phyloP scores from a whole-genome alignment of 2,888 invertebrate genomes.

The Erebia ligea region DNA sequence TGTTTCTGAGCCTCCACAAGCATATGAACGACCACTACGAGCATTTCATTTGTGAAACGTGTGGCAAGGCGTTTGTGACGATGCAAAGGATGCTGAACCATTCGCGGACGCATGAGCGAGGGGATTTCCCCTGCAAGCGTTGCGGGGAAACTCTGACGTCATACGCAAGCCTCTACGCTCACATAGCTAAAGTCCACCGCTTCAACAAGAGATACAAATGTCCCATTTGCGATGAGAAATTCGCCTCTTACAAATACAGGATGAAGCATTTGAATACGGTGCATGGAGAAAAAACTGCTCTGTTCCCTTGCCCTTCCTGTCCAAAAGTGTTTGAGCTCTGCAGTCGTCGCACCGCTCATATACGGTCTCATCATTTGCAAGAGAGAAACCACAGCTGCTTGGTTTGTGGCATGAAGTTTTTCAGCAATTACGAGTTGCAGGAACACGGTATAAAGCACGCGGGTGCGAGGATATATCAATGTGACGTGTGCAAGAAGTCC shows the following conservation, averaged over 20 bases:
- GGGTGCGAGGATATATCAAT: conserved; percentile 79
- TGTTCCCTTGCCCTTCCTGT: conserved; percentile 72
- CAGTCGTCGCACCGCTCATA: conserved; percentile 71
- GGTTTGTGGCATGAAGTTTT: conserved; percentile 80
- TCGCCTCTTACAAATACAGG: conserved; percentile 71
- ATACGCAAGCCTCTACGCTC: conserved; percentile 65
- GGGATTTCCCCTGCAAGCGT: conserved; percentile 69
- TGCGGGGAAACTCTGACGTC: conserved; percentile 65
- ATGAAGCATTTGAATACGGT: conserved; percentile 67
- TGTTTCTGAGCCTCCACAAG: conserved; percentile 73
- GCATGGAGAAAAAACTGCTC: conserved; percentile 70
- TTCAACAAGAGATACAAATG: conserved; percentile 75
- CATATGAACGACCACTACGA: conserved; percentile 79
- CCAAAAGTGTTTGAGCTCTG: conserved; percentile 72
- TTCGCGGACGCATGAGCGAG: conserved; percentile 65
- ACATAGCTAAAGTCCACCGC: conserved; percentile 67
- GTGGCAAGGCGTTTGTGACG: conserved; percentile 73
- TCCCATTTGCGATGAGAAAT: conserved; percentile 75
- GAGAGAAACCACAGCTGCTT: conserved; percentile 77
- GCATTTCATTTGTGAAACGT: conserved; percentile 75
- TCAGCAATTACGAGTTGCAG: conserved; percentile 80
- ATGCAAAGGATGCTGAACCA: conserved; percentile 73
- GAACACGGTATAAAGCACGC: conserved; percentile 82
- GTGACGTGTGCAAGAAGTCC: conserved; percentile 79
- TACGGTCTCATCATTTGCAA: conserved; percentile 70